Base-by-base conservation (phyloP, 2,113 vertebrate species). In the Dicrurus megarhynchus region DNA sequence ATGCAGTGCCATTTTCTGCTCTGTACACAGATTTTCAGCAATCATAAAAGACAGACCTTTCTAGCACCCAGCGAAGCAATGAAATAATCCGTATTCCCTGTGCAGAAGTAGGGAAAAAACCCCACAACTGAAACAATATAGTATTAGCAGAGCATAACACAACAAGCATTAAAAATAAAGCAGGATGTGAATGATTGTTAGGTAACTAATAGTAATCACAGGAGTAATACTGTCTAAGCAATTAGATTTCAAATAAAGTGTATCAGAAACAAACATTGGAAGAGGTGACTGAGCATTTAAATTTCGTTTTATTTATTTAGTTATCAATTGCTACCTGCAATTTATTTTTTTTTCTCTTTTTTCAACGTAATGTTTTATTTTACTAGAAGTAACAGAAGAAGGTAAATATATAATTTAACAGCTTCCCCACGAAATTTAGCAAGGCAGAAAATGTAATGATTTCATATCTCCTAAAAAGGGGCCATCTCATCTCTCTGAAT, bases 41-140 rank as follows among this genome's bases (percentile, higher is more conserved):
- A 86, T 79, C 91, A 77, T 65, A 92, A 90, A 88, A 92, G 81
- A 91, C 55, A 95, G 84, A 91, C 84, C 75, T 95, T 91, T 79
- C 86, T 68, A 91, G 90, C 83, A 94, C 47, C 60, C 93, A 95
- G 44, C 89, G 92, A 96, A 97, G 91, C 91, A 91, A 84, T 35
- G 44, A 35, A 86, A 93, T 88, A 92, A 96, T 93, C 90, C 92
- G 88, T 96, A 95, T 86, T 94, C 53, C 74, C 60, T 69, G 42
- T 64, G 79, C 47, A 96, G 71, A 91, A 82, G 55, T 49, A 67
- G 84, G 84, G 19, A 56, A 84, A 69, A 78, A 42, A 10, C 0
- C 13, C 2, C 11, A 60, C 73, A 83, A 55, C 5, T 89, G 93
- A 89, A 94, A 92, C 39, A 84, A 53, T 64, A 93, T 8, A 60